Evolutionary conservation across 1,140 invertebrate species (phyloP).

Genomic region (Cydia strobilella): DNA sequence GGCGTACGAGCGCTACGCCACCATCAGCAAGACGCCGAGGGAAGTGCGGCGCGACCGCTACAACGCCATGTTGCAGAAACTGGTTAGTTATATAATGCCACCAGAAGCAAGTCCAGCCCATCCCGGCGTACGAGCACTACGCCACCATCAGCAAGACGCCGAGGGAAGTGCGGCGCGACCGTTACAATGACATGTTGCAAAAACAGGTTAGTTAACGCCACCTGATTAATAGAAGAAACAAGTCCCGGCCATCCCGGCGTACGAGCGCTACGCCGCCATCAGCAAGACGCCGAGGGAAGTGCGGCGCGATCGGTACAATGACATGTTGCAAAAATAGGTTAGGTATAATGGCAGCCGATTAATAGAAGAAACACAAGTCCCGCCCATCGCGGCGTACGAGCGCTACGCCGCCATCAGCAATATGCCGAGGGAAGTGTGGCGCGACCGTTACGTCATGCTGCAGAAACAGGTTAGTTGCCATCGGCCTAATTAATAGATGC

Average conservation of each 20-base stretch:
- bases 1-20: slow-evolving; percentile 67
- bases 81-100: slow-evolving; percentile 53
- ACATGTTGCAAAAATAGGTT: slow-evolving; percentile 60
- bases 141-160: slow-evolving; percentile 67
- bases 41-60: slow-evolving; percentile 65
- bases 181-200: slow-evolving; percentile 49
- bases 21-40: slow-evolving; percentile 63
- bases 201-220: too few species aligned
- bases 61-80: slow-evolving; percentile 57
- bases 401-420: slow-evolving; percentile 69
- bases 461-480: slow-evolving; percentile 58
- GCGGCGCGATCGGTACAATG: slow-evolving; percentile 61
- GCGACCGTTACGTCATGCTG: slow-evolving; percentile 60
- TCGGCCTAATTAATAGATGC: too few species aligned
- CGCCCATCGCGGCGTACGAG: slow-evolving; percentile 66
- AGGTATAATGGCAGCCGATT: slow-evolving; percentile 46
- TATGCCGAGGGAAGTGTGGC: slow-evolving; percentile 58
- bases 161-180: slow-evolving; percentile 60
- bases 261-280: slow-evolving; percentile 65
- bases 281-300: slow-evolving; percentile 67
- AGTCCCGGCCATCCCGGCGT: slow-evolving; percentile 64
- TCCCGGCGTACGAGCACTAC: slow-evolving; percentile 69
- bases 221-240: slow-evolving; percentile 73
- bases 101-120: slow-evolving; percentile 67
- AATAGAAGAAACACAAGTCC: slow-evolving; percentile 57